Evolutionary conservation across 2,113 vertebrate species (phyloP).

Genomic region (Chlamydotis undulata): DNA sequence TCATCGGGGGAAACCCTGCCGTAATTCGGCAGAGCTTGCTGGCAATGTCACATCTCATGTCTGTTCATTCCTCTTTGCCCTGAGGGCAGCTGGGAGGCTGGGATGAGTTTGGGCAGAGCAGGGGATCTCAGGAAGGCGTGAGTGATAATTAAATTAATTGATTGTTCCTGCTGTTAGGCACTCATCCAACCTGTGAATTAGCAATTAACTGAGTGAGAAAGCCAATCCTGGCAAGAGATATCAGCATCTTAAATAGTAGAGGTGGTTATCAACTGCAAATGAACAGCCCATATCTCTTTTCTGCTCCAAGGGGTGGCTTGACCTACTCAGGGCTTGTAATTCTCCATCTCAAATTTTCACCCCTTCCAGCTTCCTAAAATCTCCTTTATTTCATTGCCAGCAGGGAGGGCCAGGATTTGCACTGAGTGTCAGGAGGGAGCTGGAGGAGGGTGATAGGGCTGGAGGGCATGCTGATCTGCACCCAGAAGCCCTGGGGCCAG

Average conservation of each 20-base stretch:
- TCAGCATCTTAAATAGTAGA: constrained; percentile 26
- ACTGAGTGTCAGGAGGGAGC: background rate
- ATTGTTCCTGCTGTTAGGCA: constrained; percentile 37
- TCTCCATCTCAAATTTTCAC: background rate
- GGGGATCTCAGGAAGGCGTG: background rate
- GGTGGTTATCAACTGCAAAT: background rate
- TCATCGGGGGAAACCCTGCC: background rate
- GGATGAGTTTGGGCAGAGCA: background rate
- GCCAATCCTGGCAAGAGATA: background rate
- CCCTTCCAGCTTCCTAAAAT: background rate
- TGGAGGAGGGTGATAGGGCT: background rate
- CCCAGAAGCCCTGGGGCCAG: too few species aligned
- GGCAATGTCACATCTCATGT: background rate
- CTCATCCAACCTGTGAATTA: constrained; percentile 36
- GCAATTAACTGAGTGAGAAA: constrained; percentile 49
- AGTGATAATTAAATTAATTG: constrained; percentile 59
- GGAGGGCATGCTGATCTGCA: background rate
- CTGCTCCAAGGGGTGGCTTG: background rate
- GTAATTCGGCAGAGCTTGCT: background rate
- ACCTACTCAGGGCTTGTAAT: background rate
- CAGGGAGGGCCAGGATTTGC: background rate
- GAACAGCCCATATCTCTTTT: background rate
- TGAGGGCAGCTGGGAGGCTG: background rate
- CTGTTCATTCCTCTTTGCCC: background rate
- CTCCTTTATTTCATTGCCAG: background rate